A percentile compares a stretch with the other conserved stretches of the same genome.
phyloP scores from a whole-genome alignment of 1,140 invertebrate species.

The Tetranychus cinnabarinus region DNA sequence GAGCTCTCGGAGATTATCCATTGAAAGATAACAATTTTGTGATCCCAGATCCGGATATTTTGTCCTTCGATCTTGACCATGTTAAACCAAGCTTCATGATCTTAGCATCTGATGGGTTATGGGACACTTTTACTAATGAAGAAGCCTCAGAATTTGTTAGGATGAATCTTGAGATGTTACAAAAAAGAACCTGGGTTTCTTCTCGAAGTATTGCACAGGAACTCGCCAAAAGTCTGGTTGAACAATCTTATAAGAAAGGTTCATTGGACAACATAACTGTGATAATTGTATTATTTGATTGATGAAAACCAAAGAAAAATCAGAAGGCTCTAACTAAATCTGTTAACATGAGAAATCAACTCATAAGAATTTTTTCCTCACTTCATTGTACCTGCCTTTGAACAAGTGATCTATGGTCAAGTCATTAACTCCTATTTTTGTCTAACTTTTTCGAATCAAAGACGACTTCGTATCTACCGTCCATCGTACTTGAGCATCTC shows the following conservation, averaged over 20 bases:
- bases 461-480: no score
- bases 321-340: no score
- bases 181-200: background rate
- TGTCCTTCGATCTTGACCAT: constrained; percentile 50
- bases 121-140: constrained; percentile 85
- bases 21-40: constrained; percentile 78
- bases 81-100: constrained; percentile 65
- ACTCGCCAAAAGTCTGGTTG: constrained; percentile 64
- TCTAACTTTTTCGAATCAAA: no score
- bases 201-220: constrained; percentile 28
- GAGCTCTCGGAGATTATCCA: constrained; percentile 81
- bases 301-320: no score
- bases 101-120: constrained; percentile 77
- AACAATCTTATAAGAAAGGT: constrained; percentile 70
- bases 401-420: no score
- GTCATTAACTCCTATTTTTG: no score
- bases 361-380: no score
- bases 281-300: constrained; percentile 57
- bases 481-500: no score
- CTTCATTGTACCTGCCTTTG: no score
- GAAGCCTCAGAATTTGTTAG: constrained; percentile 63
- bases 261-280: constrained; percentile 90
- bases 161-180: constrained; percentile 14
- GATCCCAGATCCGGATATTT: constrained; percentile 79
- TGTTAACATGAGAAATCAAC: no score